Base-by-base conservation (phyloP, 2,113 vertebrate genomes). In the Barnardius zonarius region DNA sequence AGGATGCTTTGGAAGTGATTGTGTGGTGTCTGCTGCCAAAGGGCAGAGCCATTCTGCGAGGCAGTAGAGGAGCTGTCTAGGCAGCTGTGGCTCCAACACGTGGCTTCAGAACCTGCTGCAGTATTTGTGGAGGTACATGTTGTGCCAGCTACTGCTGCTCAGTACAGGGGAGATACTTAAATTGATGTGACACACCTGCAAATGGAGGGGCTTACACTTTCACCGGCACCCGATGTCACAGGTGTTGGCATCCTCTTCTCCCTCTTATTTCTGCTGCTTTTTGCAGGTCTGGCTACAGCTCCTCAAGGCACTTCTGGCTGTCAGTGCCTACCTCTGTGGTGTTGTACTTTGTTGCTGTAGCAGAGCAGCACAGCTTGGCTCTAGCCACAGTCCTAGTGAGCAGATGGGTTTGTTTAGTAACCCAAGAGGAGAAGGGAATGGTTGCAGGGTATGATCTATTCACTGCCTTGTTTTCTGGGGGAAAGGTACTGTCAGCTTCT, bases 1-100 rank as follows among this genome's bases (percentile, higher is more conserved):
- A 0, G 0, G 72, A 2, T 2, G 11, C 37, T 48, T 18, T 4
- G 72, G 76, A 35, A 83, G 67, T 2, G 3, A 7, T 33, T 5
- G 10, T 7, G 2, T 5, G 9, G 44, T 13, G 5, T 13, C 37
- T 3, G 10, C 63, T 24, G 62, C 73, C 7, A 1, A 8, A 59
- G 74, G 41, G 28, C 70, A 35, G 87, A 77, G 44, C 64, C 1
- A 8, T 23, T 48, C 43, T 19, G 25, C 1, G 6, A 68, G 31
- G 48, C 31, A 19, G 12, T 5, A 2, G 57, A 25, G 66, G 23
- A 70, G 49, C 81, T 9, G 4, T 19, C 31, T 5, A n/a, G 37
- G 59, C 75, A 51, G 7, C 48, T 12, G 22, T 3, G 3, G 23
- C 68, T 5, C 39, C 1, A 3, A 25, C 57, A 11, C 0, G 0